Evolutionary conservation across 2,888 invertebrate species (phyloP).

Genomic region (Scaptodrosophila latifasciaeformis): DNA sequence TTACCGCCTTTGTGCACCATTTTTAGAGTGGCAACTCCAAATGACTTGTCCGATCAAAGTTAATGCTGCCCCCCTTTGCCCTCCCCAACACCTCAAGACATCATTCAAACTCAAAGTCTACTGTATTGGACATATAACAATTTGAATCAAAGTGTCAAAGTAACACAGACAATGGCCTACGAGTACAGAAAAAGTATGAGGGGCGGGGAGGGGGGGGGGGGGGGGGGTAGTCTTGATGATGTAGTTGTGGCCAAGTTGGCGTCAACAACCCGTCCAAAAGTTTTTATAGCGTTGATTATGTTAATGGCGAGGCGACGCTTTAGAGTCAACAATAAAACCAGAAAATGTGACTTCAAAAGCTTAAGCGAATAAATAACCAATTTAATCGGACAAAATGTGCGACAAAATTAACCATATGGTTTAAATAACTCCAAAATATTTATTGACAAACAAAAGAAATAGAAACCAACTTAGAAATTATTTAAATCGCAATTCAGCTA

Average conservation of each 20-base stretch:
- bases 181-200: no score
- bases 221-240: neutral
- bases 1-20: no score
- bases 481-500: no score
- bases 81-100: no score
- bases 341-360: neutral
- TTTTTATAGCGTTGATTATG: neutral
- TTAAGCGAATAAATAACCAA: neutral
- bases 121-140: neutral
- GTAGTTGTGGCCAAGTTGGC: no score
- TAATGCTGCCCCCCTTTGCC: no score
- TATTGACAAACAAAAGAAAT: no score
- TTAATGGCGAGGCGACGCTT: neutral
- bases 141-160: neutral
- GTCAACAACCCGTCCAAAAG: neutral
- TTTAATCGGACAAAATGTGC: neutral
- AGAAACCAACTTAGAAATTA: neutral
- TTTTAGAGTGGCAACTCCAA: no score
- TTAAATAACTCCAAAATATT: no score
- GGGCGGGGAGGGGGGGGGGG: neutral
- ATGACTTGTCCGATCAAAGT: no score
- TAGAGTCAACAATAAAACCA: neutral
- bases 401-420: neutral
- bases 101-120: no score
- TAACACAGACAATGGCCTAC: no score